Evolutionary conservation across 2,888 invertebrate genomes (phyloP).

Genomic region (Urechis unicinctus): DNA sequence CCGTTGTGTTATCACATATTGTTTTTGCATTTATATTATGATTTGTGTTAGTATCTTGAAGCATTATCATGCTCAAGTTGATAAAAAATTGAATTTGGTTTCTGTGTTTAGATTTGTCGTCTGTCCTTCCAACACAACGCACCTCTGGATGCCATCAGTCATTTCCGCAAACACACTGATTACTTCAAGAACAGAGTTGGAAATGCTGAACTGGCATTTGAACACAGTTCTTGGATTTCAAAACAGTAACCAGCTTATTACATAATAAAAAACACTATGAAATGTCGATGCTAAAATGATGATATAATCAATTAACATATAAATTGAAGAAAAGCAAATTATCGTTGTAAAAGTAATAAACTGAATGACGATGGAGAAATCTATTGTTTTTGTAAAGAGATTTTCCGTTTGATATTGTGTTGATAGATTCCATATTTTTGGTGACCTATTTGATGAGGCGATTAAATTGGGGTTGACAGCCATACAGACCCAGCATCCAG

Average conservation of each 20-base stretch:
- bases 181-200: conserved; percentile 72
- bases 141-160: conserved; percentile 89
- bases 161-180: conserved; percentile 86
- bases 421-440: conserved; percentile 65
- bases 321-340: too few relatives aligned
- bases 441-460: conserved; percentile 92
- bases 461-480: conserved; percentile 85
- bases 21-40: background rate
- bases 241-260: conserved; percentile 66
- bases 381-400: too few relatives aligned
- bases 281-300: too few relatives aligned
- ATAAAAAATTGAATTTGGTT: too few relatives aligned
- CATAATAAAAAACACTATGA: too few relatives aligned
- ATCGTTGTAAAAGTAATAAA: too few relatives aligned
- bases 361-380: too few relatives aligned
- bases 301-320: too few relatives aligned
- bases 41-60: background rate
- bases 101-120: conserved; percentile 64
- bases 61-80: background rate
- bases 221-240: conserved; percentile 92
- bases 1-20: too few relatives aligned
- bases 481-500: conserved; percentile 93
- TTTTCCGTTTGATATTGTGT: too few relatives aligned
- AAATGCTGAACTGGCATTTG: conserved; percentile 78
- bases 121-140: conserved; percentile 81